phyloP scores from a whole-genome alignment of 35 echinoderm and acorn worm genomes.

The Ophiothrix spiculata region DNA sequence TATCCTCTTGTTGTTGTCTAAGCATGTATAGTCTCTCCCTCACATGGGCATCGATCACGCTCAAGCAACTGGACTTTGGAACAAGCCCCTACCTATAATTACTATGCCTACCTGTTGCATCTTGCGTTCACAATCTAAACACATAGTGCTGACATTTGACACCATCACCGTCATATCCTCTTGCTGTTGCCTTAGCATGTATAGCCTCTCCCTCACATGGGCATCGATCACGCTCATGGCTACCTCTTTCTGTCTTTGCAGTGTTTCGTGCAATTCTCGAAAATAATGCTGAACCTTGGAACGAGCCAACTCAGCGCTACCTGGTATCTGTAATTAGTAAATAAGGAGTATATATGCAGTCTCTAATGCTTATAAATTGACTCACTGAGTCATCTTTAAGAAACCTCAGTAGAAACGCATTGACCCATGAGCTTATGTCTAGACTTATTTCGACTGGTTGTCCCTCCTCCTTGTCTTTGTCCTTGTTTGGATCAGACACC shows the following conservation, averaged over 20 bases:
- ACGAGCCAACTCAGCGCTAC: conserved; percentile 80
- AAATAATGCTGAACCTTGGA: conserved; percentile 77
- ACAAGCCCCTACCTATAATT: background rate
- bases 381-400: no score
- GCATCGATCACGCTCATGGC: conserved; percentile 79
- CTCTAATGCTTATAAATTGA: no score
- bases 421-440: no score
- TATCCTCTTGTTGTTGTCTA: conserved; percentile 86
- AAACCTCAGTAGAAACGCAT: no score
- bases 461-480: no score
- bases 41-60: conserved; percentile 69
- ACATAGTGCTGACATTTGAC: conserved; percentile 57
- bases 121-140: conserved; percentile 73
- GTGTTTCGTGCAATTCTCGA: conserved; percentile 70
- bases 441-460: no score
- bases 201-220: conserved; percentile 59
- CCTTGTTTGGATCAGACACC: no score
- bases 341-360: no score
- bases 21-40: conserved; percentile 69
- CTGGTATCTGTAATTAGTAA: conserved; percentile 65
- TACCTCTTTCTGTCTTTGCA: conserved; percentile 89
- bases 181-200: conserved; percentile 84
- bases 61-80: conserved; percentile 37
- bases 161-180: conserved; percentile 69
- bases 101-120: conserved; percentile 66